Conservation (phyloP, 2,888 invertebrate species). For the Thelaira solivaga region DNA sequence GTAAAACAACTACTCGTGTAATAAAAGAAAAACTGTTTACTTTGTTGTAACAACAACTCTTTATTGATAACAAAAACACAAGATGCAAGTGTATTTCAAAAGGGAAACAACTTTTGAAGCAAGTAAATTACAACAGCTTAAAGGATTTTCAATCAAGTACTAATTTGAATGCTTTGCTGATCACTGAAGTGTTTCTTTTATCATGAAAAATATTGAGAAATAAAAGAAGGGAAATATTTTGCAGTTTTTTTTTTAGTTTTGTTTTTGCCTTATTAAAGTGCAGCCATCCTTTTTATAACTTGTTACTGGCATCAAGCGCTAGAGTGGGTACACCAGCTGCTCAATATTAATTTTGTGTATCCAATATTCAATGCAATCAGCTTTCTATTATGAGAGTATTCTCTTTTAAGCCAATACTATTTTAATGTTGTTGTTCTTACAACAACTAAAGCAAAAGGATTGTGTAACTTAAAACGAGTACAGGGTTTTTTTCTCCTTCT, state of each 20-base stretch:
- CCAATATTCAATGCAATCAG: conserved; percentile 7
- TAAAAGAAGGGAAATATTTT: not conserved
- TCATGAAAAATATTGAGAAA: not conserved
- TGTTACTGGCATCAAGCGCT: not conserved
- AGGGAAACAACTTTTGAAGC: not conserved
- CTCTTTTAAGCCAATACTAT: not conserved
- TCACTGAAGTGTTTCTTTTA: conserved; percentile 15
- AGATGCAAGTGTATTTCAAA: not conserved
- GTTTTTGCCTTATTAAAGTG: not conserved
- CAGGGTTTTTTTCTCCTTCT: too few species aligned
- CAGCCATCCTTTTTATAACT: too few species aligned
- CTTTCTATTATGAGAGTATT: conserved; percentile 11
- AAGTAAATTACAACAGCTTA: not conserved
- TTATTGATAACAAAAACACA: not conserved
- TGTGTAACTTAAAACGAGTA: too few species aligned
- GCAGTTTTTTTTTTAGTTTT: not conserved
- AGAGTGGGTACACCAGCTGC: not conserved
- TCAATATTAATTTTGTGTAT: conserved; percentile 7
- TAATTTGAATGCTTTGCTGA: not conserved
- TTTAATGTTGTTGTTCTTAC: not conserved
- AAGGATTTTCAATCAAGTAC: not conserved
- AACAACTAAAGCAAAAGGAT: not conserved
- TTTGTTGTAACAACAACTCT: too few species aligned
- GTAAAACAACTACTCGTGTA: too few species aligned
- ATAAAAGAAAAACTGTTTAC: too few species aligned